Evolutionary conservation across 2,113 vertebrate species (phyloP), one percentile per base, ranked within the genome.

Genomic region (Bubo bubo): DNA sequence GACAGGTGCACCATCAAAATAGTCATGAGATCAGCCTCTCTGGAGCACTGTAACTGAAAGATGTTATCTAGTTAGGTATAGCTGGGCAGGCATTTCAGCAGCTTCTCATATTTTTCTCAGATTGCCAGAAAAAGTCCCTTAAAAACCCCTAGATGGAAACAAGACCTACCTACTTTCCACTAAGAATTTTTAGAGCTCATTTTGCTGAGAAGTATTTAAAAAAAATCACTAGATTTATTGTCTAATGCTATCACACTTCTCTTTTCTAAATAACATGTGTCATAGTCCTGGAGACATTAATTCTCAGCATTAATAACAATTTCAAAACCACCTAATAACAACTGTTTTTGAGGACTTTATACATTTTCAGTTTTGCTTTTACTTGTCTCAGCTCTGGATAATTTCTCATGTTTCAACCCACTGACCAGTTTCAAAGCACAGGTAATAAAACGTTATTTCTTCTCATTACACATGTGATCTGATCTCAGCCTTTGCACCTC

Each of bases 381-480:
- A 41, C 4, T 60, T 55, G 22, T 8, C 23, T 89, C 1, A 0
- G 27, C 12, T 79, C 23, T 63, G 28, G 13, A 13, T 18, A 35
- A 52, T 13, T 60, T 75, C n/a, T 47, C 23, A 18, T 4, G 0
- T 75, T 90, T 73, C 52, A 86, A 71, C 5, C 26, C 52, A 60
- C 18, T 34, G 30, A 55, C 15, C 37, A 45, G 6, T 41, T 71
- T 63, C 35, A 86, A 75, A 45, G 9, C 9, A 20, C 12, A 55
- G 17, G 12, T 43, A 75, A 37, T 17, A 23, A 30, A 70, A 19
- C 2, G 6, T 8, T 19, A 10, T 3, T 89, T 56, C 49, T 53
- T 39, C 23, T 52, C 62, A 20, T 35, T 30, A 3, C 12, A 6
- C 1, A 0, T 0, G 12, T 1, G 18, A 58, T 39, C 12, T 30